Base-by-base conservation (phyloP, 2,113 vertebrate species). In the Dendrocopos noguchii region DNA sequence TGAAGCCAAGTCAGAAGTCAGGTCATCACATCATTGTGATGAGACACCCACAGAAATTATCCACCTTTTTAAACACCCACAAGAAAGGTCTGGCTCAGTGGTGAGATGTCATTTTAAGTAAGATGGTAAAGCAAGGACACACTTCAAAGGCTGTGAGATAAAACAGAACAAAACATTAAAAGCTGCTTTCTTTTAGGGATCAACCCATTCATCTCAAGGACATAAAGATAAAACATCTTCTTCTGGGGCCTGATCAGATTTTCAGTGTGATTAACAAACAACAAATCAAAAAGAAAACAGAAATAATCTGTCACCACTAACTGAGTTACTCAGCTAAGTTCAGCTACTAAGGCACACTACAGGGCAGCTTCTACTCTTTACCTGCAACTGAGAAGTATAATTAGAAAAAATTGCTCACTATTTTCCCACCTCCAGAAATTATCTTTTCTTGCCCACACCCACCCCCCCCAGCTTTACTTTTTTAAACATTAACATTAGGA, bases 61-160 rank as follows among this genome's bases (percentile, higher is more conserved):
- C 74, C 74, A 79, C 20, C 63, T 80, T 50, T 50, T n/a, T 6
- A 61, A 88, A 61, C 34, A 73, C n/a, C 15, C 2, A 4, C 67
- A 52, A 56, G 76, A 24, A 72, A 86, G 34, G 22, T 59, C 74
- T 65, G 36, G 46, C 56, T 71, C 64, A 7, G 28, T 3, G 28
- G 19, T 1, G 52, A 89, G 76, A 70, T 20, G 46, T 53, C 78
- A 77, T 55, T 73, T 66, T 10, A 77, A 76, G n/a, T 27, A 72
- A 47, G 75, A 85, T 50, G 65, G 89, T 68, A 94, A 87, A 65
- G 73, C 47, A 93, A 84, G 25, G 55, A 66, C 29, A 56, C 21
- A 63, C 63, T 88, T 79, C 90, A 93, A 91, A 95, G 55, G 52
- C 73, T 24, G 5, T 3, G 87, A 93, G 67, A 87, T 71, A 93